phyloP scores from a whole-genome alignment of 2,113 vertebrate species.

The Campylomormyrus numenius region DNA sequence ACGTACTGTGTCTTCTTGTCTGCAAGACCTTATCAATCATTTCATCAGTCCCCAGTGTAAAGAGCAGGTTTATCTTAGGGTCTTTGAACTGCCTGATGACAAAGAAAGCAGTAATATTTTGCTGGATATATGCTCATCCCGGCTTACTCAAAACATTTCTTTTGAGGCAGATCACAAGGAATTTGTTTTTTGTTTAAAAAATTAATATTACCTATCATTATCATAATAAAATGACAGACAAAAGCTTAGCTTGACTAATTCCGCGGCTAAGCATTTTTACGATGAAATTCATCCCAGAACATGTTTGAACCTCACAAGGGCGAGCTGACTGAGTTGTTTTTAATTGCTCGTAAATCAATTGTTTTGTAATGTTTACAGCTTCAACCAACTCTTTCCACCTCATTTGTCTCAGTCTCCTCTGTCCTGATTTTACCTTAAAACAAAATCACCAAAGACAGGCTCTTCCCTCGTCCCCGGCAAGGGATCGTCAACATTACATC shows the following conservation, averaged over 20 bases:
- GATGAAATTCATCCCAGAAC: background rate
- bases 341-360: slow-evolving; percentile 4
- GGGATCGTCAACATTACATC: background rate
- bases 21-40: background rate
- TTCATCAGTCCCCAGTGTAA: slow-evolving; percentile 12
- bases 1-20: background rate
- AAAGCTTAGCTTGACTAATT: background rate
- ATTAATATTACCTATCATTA: background rate
- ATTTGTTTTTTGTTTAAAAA: background rate
- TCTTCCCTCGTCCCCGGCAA: background rate
- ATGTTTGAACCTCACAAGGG: background rate
- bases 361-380: background rate
- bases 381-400: background rate
- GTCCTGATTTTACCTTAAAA: background rate
- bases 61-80: background rate
- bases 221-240: background rate
- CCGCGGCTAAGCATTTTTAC: background rate
- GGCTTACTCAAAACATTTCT: background rate
- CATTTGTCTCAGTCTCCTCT: background rate
- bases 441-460: background rate
- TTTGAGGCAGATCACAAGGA: background rate
- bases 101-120: background rate
- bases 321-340: background rate
- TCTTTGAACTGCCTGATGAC: background rate
- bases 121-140: background rate